Conservation (phyloP, 2,113 vertebrate species). For the Oenanthe melanoleuca region DNA sequence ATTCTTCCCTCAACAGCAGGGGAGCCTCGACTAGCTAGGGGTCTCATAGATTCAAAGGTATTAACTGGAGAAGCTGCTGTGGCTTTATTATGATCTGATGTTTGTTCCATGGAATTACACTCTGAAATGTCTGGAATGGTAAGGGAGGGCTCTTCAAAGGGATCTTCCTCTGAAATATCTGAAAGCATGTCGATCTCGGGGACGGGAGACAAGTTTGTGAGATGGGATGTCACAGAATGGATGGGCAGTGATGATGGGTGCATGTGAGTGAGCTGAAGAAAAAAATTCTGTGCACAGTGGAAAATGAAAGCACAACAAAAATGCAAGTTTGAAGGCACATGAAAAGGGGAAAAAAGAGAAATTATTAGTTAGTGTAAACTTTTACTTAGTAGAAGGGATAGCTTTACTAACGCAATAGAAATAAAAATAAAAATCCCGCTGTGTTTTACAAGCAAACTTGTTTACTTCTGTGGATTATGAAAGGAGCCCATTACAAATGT, state of each 20-base stretch:
- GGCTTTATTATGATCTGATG: neutral
- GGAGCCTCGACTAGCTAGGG: conserved; percentile 14
- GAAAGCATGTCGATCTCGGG: conserved; percentile 88
- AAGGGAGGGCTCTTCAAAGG: conserved; percentile 68
- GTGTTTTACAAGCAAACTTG: conserved; percentile 24
- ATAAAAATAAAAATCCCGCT: conserved; percentile 11
- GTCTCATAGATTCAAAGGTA: neutral
- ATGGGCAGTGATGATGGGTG: conserved; percentile 81
- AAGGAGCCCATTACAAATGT: neutral
- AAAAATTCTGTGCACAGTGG: conserved; percentile 41
- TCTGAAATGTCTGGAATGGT: conserved; percentile 56
- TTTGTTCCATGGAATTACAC: conserved; percentile 30
- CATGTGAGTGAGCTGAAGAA: conserved; percentile 77
- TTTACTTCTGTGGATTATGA: conserved; percentile 38
- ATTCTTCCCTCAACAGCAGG: conserved; percentile 7
- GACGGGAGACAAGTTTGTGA: conserved; percentile 79
- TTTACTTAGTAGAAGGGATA: conserved; percentile 45
- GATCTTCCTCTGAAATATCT: conserved; percentile 90
- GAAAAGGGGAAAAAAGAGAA: conserved; percentile 69
- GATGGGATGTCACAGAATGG: conserved; percentile 75
- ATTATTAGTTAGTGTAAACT: conserved; percentile 76
- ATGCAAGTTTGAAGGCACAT: conserved; percentile 60
- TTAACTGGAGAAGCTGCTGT: neutral
- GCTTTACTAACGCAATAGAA: neutral
- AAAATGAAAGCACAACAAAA: conserved; percentile 48